These are phyloP conservation scores for Anthopleura sola DNA, from an alignment of 64 coral and sea anemone genomes.

Conservation along the genomic window DNA sequence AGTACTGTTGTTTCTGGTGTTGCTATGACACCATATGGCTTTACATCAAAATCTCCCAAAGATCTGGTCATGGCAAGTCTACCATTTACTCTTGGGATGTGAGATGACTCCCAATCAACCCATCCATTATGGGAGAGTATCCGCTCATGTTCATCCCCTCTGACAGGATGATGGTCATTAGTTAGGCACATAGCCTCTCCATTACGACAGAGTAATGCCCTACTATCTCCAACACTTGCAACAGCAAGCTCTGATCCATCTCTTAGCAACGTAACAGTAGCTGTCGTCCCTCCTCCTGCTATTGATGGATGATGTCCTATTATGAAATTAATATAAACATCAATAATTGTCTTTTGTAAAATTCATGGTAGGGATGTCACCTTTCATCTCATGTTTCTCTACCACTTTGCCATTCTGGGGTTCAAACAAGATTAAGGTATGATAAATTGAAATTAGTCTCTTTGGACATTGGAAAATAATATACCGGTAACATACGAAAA, in stretches of 20 bases:
- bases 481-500: no score
- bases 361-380: no score
- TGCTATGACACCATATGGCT: slow-evolving; percentile 85
- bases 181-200: slow-evolving; percentile 62
- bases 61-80: slow-evolving; percentile 93
- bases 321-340: background rate
- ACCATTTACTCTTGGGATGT: slow-evolving; percentile 83
- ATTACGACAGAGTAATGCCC: slow-evolving; percentile 67
- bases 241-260: slow-evolving; percentile 75
- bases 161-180: slow-evolving; percentile 70
- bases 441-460: no score
- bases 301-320: slow-evolving; percentile 39
- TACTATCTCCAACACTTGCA: slow-evolving; percentile 88
- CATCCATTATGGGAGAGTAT: slow-evolving; percentile 64
- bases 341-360: background rate
- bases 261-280: slow-evolving; percentile 76
- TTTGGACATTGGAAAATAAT: no score
- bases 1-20: slow-evolving; percentile 64
- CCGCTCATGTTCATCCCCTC: slow-evolving; percentile 77
- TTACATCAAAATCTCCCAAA: slow-evolving; percentile 91
- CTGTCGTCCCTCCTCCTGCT: slow-evolving; percentile 78
- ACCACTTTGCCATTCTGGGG: no score
- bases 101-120: slow-evolving; percentile 62
- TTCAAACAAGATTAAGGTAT: no score
- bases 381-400: no score